A percentile compares a stretch with the other conserved stretches of the same genome.
These are phyloP conservation scores for Karalla daura DNA, from an alignment of 2,797 vertebrate species.

Conservation along the genomic window DNA sequence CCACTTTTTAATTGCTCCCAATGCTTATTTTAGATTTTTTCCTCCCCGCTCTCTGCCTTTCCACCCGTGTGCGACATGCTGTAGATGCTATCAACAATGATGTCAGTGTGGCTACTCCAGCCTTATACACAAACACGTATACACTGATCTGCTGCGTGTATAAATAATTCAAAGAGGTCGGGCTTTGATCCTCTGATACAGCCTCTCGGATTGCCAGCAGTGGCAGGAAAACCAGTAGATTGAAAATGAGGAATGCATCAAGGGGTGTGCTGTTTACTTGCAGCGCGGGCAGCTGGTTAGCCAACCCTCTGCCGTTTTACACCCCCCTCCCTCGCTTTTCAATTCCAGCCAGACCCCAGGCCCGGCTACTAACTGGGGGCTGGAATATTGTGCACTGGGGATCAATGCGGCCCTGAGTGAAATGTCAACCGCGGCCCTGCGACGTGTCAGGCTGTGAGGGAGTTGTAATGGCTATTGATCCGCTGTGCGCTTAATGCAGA, in stretches of 20 bases:
- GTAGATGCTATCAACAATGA: conserved; percentile 92
- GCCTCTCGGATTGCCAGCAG: conserved; percentile 83
- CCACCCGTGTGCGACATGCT: conserved; percentile 87
- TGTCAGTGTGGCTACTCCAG: conserved; percentile 88
- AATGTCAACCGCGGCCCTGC: conserved; percentile 96
- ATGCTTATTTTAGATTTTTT: conserved; percentile 70
- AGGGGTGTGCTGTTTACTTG: conserved; percentile 92
- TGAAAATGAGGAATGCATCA: conserved; percentile 87
- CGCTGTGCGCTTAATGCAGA: conserved; percentile 98
- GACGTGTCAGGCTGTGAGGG: conserved; percentile 97
- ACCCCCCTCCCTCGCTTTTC: conserved; percentile 84
- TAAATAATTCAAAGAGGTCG: conserved; percentile 82
- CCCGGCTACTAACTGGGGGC: conserved; percentile 89
- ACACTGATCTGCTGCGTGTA: conserved; percentile 57
- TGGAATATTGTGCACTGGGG: conserved; percentile 94
- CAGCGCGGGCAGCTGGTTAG: conserved; percentile 91
- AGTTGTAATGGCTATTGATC: conserved; percentile 99
- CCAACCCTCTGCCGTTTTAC: conserved; percentile 77
- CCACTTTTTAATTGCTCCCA: conserved; percentile 77
- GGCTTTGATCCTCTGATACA: conserved; percentile 87
- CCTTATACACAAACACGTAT: conserved; percentile 64
- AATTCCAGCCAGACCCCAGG: conserved; percentile 91
- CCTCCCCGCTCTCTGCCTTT: conserved; percentile 67
- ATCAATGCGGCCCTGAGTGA: conserved; percentile 98
- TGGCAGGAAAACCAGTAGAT: conserved; percentile 90